Evolutionary conservation across 2,113 vertebrate species (phyloP).

Genomic region (Ariopsis seemanni): DNA sequence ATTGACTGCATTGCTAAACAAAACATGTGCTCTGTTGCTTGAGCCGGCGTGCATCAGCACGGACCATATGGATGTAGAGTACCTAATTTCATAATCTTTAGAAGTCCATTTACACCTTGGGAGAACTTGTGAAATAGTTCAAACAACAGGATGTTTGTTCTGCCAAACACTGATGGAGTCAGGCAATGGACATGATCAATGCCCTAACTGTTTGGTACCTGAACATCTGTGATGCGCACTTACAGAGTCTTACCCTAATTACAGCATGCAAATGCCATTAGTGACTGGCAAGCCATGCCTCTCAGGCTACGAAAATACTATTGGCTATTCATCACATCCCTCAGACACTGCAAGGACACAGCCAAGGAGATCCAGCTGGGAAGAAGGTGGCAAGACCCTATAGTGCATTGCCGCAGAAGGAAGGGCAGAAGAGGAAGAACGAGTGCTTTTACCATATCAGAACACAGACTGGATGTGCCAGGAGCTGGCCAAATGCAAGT

Average conservation of each 20-base stretch:
- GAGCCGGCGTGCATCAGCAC: background rate
- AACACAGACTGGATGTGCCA: background rate
- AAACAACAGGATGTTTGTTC: background rate
- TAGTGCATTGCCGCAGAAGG: background rate
- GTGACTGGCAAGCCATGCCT: background rate
- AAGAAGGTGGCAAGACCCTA: background rate
- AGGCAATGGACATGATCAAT: background rate
- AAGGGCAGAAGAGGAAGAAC: background rate
- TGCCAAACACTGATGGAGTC: background rate
- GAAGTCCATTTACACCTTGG: background rate
- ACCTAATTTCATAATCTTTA: background rate
- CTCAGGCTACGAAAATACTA: background rate
- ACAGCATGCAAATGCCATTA: background rate
- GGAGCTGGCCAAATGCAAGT: background rate
- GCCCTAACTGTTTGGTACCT: background rate
- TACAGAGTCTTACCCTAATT: background rate
- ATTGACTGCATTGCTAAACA: background rate
- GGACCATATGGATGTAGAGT: background rate
- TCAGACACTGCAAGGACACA: background rate
- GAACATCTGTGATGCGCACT: background rate
- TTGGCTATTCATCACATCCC: background rate
- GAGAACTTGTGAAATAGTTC: background rate
- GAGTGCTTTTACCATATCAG: background rate
- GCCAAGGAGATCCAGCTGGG: background rate
- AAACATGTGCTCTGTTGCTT: background rate